These are phyloP conservation scores for Xerus inauris DNA, from an alignment of 2,113 vertebrate species.

Conservation along the genomic window DNA sequence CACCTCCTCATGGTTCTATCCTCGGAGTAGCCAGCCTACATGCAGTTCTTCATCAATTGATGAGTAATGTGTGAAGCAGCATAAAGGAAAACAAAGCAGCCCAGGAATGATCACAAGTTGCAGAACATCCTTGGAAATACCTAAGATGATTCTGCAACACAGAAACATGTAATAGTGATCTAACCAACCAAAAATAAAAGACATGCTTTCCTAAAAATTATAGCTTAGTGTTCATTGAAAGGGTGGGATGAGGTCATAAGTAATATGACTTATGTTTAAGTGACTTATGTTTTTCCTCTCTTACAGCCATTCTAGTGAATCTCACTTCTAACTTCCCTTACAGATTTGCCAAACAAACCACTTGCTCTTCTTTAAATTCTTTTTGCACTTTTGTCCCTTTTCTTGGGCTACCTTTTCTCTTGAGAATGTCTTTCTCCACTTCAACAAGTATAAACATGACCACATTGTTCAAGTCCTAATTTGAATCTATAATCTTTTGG, in stretches of 20 bases:
- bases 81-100: constrained; percentile 41
- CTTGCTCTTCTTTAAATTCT: constrained; percentile 39
- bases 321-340: neutral
- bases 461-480: neutral
- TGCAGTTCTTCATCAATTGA: neutral
- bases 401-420: neutral
- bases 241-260: neutral
- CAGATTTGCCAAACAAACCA: neutral
- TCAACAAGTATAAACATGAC: neutral
- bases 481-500: constrained; percentile 21
- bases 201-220: constrained; percentile 8
- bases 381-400: neutral
- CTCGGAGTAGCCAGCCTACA: neutral
- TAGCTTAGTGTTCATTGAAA: neutral
- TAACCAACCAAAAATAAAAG: constrained; percentile 49
- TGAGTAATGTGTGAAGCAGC: constrained; percentile 3
- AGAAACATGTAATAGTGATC: neutral
- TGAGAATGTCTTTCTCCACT: neutral
- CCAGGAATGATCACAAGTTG: neutral
- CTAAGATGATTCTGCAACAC: constrained; percentile 35
- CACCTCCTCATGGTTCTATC: constrained; percentile 26
- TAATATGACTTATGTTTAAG: neutral
- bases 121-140: constrained; percentile 42
- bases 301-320: neutral
- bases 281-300: neutral